Evolutionary conservation across 2,888 invertebrate genomes (phyloP).

Genomic region (Podotricha telesiphe): DNA sequence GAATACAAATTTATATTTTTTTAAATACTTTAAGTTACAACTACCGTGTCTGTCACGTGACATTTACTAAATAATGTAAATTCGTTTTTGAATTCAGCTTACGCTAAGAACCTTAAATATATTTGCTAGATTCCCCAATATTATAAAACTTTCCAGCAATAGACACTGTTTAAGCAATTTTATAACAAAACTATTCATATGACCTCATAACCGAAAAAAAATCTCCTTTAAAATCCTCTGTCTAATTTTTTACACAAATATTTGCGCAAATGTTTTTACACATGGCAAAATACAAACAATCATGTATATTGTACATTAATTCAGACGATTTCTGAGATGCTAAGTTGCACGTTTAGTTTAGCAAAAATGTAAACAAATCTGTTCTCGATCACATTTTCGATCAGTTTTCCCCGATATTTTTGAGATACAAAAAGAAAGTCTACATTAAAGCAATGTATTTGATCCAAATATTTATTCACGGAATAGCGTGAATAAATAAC

Average conservation of each 20-base stretch:
- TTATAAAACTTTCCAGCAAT: too few relatives aligned
- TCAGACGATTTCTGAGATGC: background rate
- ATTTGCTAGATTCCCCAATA: too few relatives aligned
- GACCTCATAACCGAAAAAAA: slow-evolving; percentile 19
- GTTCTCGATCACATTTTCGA: background rate
- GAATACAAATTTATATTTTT: too few relatives aligned
- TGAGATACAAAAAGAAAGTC: background rate
- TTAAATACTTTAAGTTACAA: too few relatives aligned
- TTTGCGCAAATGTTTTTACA: slow-evolving; percentile 19
- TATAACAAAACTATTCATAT: background rate
- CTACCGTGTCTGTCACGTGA: too few relatives aligned
- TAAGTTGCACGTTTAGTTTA: slow-evolving; percentile 3
- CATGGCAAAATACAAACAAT: background rate
- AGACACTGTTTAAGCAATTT: background rate
- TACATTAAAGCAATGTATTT: background rate
- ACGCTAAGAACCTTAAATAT: background rate
- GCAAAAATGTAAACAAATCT: slow-evolving; percentile 6
- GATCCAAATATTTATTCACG: slow-evolving; percentile 1
- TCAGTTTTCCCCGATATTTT: background rate
- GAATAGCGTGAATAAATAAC: too few relatives aligned
- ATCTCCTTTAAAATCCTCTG: slow-evolving; percentile 1
- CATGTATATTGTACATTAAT: slow-evolving; percentile 4
- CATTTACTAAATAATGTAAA: too few relatives aligned
- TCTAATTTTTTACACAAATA: slow-evolving; percentile 21
- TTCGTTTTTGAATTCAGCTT: background rate